A percentile compares a stretch with the other conserved stretches of the same genome.
phyloP scores from a whole-genome alignment of 2,797 vertebrate genomes.

The Eutrigla gurnardus region DNA sequence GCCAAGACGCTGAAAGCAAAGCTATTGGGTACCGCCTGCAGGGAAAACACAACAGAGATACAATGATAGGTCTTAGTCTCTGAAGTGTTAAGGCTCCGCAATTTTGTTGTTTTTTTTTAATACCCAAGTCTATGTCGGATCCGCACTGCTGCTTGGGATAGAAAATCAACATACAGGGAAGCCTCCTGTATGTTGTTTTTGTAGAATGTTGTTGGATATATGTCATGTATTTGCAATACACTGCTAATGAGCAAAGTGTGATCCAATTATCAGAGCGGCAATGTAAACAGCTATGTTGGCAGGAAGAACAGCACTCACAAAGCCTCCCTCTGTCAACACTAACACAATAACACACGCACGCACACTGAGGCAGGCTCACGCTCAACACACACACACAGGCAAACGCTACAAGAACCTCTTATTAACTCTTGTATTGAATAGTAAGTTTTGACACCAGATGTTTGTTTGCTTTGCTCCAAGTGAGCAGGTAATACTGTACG shows the following conservation, averaged over 20 bases:
- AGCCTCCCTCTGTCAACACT: slow-evolving; percentile 5
- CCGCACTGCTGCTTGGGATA: slow-evolving; percentile 1
- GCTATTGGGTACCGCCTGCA: slow-evolving; percentile 55
- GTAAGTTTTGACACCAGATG: slow-evolving; percentile 21
- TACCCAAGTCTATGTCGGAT: slow-evolving; percentile 9
- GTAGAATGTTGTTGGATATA: slow-evolving; percentile 22
- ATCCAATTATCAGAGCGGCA: slow-evolving; percentile 57
- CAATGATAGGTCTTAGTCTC: slow-evolving; percentile 49
- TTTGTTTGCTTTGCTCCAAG: slow-evolving; percentile 44
- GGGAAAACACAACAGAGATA: slow-evolving; percentile 52
- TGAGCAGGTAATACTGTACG: slow-evolving; percentile 30
- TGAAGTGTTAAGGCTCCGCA: slow-evolving; percentile 35
- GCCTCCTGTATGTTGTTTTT: not conserved
- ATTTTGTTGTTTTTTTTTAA: not conserved
- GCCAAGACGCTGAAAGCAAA: slow-evolving; percentile 67
- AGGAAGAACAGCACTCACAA: slow-evolving; percentile 36
- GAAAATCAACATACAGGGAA: slow-evolving; percentile 29
- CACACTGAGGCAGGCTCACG: not conserved
- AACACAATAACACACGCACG: not conserved
- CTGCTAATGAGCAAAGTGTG: slow-evolving; percentile 51
- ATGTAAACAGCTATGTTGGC: slow-evolving; percentile 57
- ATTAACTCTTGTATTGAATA: slow-evolving; percentile 19
- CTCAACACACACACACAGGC: no score
- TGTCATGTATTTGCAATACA: slow-evolving; percentile 43
- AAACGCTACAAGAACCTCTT: slow-evolving; percentile 3